Conservation (phyloP, 1,140 invertebrate genomes). For the Zelostemma sp. region DNA sequence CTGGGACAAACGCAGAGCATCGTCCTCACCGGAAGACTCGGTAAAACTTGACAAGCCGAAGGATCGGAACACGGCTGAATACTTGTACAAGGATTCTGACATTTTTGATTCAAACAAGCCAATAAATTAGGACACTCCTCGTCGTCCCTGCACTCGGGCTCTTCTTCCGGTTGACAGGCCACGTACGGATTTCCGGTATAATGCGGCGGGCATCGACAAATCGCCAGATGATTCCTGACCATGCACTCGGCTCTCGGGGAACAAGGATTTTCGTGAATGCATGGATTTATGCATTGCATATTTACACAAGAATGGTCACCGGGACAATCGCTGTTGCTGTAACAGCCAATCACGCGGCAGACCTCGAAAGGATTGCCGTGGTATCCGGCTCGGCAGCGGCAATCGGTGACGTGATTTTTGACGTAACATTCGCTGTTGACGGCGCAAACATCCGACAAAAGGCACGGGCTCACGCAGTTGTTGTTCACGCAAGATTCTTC, state of each 20-base stretch:
- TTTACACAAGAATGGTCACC: slow-evolving; percentile 86
- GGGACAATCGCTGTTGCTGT: slow-evolving; percentile 89
- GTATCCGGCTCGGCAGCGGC: slow-evolving; percentile 84
- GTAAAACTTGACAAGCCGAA: slow-evolving; percentile 83
- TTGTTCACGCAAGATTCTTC: slow-evolving; percentile 86
- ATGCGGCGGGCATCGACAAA: slow-evolving; percentile 84
- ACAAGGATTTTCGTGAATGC: slow-evolving; percentile 83
- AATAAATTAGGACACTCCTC: slow-evolving; percentile 83
- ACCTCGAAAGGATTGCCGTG: slow-evolving; percentile 83
- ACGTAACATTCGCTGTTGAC: slow-evolving; percentile 87
- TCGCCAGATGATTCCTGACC: slow-evolving; percentile 83
- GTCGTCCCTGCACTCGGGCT: slow-evolving; percentile 84
- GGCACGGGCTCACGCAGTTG: slow-evolving; percentile 87
- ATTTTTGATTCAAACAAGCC: slow-evolving; percentile 86
- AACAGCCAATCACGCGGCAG: slow-evolving; percentile 87
- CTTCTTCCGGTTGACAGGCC: slow-evolving; percentile 78
- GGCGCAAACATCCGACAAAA: slow-evolving; percentile 82
- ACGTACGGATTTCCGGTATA: slow-evolving; percentile 85
- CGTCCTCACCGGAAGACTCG: slow-evolving; percentile 84
- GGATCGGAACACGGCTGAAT: slow-evolving; percentile 85
- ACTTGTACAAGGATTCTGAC: slow-evolving; percentile 84
- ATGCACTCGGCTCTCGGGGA: slow-evolving; percentile 82
- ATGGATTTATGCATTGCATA: slow-evolving; percentile 88
- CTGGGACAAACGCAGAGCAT: slow-evolving; percentile 91
- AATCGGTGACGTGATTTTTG: slow-evolving; percentile 80